These are phyloP conservation scores for Archaeoteleia sp. DNA, from an alignment of 2,888 invertebrate genomes.

Conservation along the genomic window DNA sequence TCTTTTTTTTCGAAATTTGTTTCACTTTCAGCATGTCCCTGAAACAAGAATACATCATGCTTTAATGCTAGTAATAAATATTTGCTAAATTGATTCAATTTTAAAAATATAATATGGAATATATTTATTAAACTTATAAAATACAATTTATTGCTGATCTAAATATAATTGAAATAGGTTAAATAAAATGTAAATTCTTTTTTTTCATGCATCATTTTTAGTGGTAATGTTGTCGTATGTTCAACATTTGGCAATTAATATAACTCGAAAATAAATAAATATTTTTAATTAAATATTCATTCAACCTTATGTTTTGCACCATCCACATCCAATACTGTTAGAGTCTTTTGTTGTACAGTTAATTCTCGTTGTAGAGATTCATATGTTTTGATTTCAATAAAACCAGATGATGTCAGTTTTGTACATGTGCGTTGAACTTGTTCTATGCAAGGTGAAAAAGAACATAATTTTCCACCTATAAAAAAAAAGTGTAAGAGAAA, in stretches of 20 bases:
- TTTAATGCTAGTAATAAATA: too few species aligned
- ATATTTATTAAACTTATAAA: too few species aligned
- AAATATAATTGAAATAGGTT: too few species aligned
- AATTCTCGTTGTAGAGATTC: constrained; percentile 90
- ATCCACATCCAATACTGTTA: constrained; percentile 82
- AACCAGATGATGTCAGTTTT: constrained; percentile 83
- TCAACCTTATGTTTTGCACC: constrained; percentile 81
- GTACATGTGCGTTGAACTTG: constrained; percentile 95
- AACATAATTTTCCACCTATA: constrained; percentile 93
- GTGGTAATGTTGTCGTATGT: too few species aligned
- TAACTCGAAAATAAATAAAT: constrained; percentile 27
- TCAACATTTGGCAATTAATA: too few species aligned
- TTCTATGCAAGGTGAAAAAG: constrained; percentile 99
- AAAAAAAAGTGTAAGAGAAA: background rate
- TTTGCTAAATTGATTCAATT: too few species aligned
- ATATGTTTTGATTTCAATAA: constrained; percentile 89
- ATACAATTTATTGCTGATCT: too few species aligned
- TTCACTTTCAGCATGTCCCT: too few species aligned
- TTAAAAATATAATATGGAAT: too few species aligned
- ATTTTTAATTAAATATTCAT: constrained; percentile 18
- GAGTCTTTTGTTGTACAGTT: constrained; percentile 81
- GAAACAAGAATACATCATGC: too few species aligned
- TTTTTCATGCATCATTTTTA: too few species aligned
- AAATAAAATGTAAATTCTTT: too few species aligned
- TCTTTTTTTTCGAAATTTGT: constrained; percentile 63